A percentile compares a stretch with the other conserved stretches of the same genome.
phyloP scores from a whole-genome alignment of 2,888 invertebrate species.

The Calliscelio sp. region DNA sequence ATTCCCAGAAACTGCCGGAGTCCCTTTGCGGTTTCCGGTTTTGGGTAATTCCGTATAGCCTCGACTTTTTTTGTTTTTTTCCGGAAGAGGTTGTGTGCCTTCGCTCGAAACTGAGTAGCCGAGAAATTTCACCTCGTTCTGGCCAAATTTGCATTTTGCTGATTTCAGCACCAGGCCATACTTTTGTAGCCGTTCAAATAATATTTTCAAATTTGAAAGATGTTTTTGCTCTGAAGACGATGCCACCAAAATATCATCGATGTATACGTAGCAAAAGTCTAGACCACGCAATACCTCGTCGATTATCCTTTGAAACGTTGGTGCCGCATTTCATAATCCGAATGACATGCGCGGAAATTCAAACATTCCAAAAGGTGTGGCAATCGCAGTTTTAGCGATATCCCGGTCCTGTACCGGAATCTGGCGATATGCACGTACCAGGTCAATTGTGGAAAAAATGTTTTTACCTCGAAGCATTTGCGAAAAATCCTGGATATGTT shows the following conservation, averaged over 20 bases:
- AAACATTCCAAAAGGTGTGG: constrained; percentile 79
- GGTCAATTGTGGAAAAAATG: constrained; percentile 46
- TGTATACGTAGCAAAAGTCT: constrained; percentile 63
- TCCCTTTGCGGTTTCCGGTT: constrained; percentile 78
- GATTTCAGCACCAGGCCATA: constrained; percentile 58
- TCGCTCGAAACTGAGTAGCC: not conserved
- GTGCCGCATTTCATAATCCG: constrained; percentile 77
- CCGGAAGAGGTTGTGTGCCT: constrained; percentile 76
- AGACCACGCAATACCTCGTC: constrained; percentile 72
- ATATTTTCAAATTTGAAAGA: too few relatives aligned
- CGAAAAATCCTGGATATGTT: constrained; percentile 75
- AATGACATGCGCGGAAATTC: constrained; percentile 79
- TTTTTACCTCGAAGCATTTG: constrained; percentile 67
- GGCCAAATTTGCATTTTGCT: constrained; percentile 80
- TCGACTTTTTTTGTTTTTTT: constrained; percentile 81
- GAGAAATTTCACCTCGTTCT: constrained; percentile 51
- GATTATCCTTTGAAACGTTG: constrained; percentile 75
- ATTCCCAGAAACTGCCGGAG: constrained; percentile 82
- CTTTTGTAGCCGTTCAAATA: constrained; percentile 10
- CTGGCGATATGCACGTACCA: constrained; percentile 74
- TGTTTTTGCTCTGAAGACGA: constrained; percentile 63
- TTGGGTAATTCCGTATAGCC: constrained; percentile 75
- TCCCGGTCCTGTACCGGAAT: constrained; percentile 72
- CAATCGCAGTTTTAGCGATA: constrained; percentile 68
- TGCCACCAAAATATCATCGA: constrained; percentile 72